Percentiles rank a stretch among this genome's conserved stretches.
phyloP scores from a whole-genome alignment of 1,140 invertebrate species.

The Agrypnia vestita region DNA sequence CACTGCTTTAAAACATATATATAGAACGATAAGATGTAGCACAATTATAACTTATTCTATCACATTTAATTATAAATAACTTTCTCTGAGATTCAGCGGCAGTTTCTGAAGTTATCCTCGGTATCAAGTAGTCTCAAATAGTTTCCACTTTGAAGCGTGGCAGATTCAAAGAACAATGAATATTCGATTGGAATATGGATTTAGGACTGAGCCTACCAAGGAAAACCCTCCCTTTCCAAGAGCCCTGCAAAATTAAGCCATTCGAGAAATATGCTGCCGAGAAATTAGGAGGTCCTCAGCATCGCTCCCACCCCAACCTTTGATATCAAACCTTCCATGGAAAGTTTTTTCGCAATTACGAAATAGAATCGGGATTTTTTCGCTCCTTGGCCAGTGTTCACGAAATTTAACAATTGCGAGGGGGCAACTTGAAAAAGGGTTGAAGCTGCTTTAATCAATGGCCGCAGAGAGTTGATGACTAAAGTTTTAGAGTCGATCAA shows the following conservation, averaged over 20 bases:
- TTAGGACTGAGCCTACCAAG: neutral
- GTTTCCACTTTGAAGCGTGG: too few species aligned
- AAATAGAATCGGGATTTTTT: neutral
- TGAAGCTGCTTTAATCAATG: constrained; percentile 23
- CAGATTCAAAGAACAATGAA: neutral
- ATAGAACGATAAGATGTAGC: too few species aligned
- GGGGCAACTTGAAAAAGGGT: constrained; percentile 6
- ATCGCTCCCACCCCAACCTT: neutral
- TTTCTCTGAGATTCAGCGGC: too few species aligned
- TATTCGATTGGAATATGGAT: constrained; percentile 17
- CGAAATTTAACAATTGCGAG: constrained; percentile 2
- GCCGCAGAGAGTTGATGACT: constrained; percentile 15
- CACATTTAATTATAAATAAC: too few species aligned
- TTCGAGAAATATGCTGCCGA: neutral
- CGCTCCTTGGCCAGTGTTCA: neutral
- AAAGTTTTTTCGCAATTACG: neutral
- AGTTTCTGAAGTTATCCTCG: too few species aligned
- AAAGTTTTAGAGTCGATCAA: constrained; percentile 28
- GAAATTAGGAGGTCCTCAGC: neutral
- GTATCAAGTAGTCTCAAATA: too few species aligned
- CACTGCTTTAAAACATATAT: too few species aligned
- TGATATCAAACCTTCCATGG: neutral
- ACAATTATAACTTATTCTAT: too few species aligned
- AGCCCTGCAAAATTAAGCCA: neutral
- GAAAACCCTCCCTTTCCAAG: neutral